A percentile compares a stretch with the other conserved stretches of the same genome.
Evolutionary conservation across 2,797 vertebrate genomes (phyloP).

Genomic region (Hippocampus kuda): DNA sequence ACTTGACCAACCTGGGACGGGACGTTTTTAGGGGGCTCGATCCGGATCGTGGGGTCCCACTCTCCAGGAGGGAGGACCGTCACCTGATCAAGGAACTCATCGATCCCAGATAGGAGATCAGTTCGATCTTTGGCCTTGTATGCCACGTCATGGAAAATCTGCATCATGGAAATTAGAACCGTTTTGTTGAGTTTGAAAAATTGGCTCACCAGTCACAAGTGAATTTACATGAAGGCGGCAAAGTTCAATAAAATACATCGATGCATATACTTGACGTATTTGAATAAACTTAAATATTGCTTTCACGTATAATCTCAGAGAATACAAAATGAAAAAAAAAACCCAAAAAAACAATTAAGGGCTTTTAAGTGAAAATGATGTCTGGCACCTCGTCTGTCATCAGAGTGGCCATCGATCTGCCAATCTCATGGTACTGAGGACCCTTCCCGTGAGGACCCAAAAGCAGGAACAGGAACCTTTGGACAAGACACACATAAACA

Average conservation of each 20-base stretch:
- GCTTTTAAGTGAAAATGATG: neutral
- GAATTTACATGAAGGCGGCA: neutral
- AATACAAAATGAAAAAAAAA: neutral
- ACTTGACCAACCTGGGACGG: constrained; percentile 79
- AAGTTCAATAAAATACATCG: neutral
- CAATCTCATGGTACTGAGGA: constrained; percentile 92
- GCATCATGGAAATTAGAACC: neutral
- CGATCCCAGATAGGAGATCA: constrained; percentile 89
- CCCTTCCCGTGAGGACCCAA: constrained; percentile 89
- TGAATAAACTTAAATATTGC: neutral
- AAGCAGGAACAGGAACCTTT: constrained; percentile 89
- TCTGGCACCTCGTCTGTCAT: constrained; percentile 90
- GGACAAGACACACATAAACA: constrained; percentile 16
- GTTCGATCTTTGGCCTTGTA: constrained; percentile 95
- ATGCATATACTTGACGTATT: neutral
- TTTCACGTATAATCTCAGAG: no score
- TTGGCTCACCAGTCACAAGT: neutral
- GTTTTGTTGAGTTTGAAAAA: neutral
- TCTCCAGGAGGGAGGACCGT: constrained; percentile 92
- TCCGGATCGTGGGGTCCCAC: constrained; percentile 94
- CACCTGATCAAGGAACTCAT: constrained; percentile 95
- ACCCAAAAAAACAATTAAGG: neutral
- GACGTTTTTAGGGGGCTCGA: constrained; percentile 91
- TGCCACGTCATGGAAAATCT: constrained; percentile 96
- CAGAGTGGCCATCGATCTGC: constrained; percentile 91